These are phyloP conservation scores for Pleuronectes platessa DNA, from an alignment of 2,113 vertebrate species.

Conservation along the genomic window DNA sequence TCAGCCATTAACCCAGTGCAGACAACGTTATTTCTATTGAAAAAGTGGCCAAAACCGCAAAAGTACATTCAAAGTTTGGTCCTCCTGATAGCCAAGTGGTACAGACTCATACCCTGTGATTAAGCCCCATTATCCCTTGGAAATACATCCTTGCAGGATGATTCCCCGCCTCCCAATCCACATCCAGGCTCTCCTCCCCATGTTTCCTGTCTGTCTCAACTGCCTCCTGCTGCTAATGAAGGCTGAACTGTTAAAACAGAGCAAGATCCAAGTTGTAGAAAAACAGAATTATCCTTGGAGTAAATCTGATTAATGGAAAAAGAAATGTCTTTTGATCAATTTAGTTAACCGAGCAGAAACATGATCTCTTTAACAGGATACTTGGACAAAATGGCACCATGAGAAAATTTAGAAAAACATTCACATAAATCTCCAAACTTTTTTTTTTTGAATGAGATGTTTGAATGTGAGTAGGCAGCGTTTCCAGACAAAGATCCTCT, in stretches of 20 bases:
- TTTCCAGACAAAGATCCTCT: too few species aligned
- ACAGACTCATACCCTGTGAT: neutral
- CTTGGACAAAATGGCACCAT: too few species aligned
- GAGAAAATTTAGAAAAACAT: neutral
- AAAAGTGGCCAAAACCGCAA: constrained; percentile 1
- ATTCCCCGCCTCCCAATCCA: neutral
- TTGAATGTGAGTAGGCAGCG: too few species aligned
- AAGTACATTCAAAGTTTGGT: neutral
- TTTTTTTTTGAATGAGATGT: too few species aligned
- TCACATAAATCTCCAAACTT: neutral
- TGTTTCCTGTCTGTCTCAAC: neutral
- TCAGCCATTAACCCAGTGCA: neutral
- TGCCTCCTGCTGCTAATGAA: neutral
- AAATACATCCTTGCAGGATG: neutral
- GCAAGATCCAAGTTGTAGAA: neutral
- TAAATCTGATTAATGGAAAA: neutral
- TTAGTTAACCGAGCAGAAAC: neutral
- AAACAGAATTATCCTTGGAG: neutral
- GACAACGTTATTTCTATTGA: neutral
- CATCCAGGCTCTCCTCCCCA: neutral
- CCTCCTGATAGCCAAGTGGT: neutral
- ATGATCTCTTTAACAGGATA: neutral
- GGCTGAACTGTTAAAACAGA: neutral
- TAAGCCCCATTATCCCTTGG: neutral
- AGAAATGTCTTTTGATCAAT: neutral